These are phyloP conservation scores for Eilema caniola DNA, from an alignment of 2,888 invertebrate species.

Conservation along the genomic window DNA sequence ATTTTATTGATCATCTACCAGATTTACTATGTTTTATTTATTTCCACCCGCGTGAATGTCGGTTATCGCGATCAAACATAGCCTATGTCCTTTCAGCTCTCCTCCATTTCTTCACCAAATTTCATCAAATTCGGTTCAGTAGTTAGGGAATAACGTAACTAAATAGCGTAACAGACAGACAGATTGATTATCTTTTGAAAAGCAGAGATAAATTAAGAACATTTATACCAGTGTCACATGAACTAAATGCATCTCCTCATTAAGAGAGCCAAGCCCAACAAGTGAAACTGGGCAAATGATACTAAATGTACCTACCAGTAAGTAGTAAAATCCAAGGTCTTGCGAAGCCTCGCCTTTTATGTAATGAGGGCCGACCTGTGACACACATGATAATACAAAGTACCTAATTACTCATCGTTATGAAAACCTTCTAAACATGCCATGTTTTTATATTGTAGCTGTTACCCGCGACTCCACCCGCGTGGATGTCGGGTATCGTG, in stretches of 20 bases:
- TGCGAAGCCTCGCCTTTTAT: conserved; percentile 54
- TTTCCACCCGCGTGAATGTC: too few species aligned
- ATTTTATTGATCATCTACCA: too few species aligned
- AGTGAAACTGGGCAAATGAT: conserved; percentile 8
- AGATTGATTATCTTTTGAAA: neutral
- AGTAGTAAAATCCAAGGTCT: conserved; percentile 48
- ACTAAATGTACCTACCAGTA: conserved; percentile 35
- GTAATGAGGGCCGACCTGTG: conserved; percentile 50
- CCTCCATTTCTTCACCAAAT: too few species aligned
- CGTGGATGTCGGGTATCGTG: too few species aligned
- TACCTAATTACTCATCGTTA: conserved; percentile 61
- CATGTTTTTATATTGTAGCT: neutral
- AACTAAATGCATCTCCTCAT: neutral
- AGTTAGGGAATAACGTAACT: too few species aligned
- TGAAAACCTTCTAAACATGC: conserved; percentile 39
- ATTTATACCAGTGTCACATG: neutral
- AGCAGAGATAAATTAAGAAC: neutral
- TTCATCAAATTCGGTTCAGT: too few species aligned
- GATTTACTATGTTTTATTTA: too few species aligned
- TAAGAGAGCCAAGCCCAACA: conserved; percentile 3
- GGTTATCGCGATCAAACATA: too few species aligned
- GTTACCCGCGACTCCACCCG: neutral
- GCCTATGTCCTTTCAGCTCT: too few species aligned
- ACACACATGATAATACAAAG: conserved; percentile 42
- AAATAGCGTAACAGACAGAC: neutral